Conservation (phyloP, 2,797 vertebrate species). For the Artibeus lituratus region DNA sequence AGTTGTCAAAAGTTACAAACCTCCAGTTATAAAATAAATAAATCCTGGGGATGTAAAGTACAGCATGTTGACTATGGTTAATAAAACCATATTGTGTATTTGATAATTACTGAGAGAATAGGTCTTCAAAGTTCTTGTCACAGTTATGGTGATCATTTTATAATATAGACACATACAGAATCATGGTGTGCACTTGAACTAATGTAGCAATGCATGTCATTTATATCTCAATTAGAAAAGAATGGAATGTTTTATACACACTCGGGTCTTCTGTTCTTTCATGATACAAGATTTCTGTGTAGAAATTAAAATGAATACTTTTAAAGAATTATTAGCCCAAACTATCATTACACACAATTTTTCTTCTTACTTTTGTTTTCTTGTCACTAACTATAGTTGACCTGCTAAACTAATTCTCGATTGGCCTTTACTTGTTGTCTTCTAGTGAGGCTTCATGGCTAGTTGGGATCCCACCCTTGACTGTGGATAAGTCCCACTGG, state of each 20-base stretch:
- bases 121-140: background rate
- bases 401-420: background rate
- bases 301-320: constrained; percentile 13
- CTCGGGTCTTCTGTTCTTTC: background rate
- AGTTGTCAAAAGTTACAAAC: background rate
- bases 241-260: background rate
- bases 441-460: background rate
- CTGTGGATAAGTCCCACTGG: background rate
- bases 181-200: background rate
- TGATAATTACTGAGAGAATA: background rate
- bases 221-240: background rate
- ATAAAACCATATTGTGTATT: background rate
- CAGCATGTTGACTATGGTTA: background rate
- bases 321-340: background rate
- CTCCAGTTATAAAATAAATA: background rate
- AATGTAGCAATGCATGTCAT: background rate
- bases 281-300: background rate
- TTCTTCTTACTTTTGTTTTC: background rate
- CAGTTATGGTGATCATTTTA: background rate
- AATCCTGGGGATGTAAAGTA: background rate
- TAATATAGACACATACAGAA: background rate
- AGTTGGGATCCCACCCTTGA: no score
- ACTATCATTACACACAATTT: background rate
- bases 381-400: background rate
- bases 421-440: background rate